Conservation (phyloP, 2,888 invertebrate genomes). For the Eilema griseolum region DNA sequence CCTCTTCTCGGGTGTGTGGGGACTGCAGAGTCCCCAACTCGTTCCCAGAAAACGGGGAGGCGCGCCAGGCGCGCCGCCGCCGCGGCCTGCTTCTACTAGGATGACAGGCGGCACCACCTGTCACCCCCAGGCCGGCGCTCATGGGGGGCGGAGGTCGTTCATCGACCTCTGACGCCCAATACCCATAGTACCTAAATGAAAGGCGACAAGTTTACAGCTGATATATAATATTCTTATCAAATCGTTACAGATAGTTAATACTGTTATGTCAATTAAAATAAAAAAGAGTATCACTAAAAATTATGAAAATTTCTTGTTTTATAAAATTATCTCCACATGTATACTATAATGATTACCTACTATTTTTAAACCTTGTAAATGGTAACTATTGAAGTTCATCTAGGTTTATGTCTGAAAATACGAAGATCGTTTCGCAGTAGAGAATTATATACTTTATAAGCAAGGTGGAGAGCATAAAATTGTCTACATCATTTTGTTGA, state of each 20-base stretch:
- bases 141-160: too few relatives aligned
- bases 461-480: constrained; percentile 29
- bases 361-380: neutral
- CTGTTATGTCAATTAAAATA: too few relatives aligned
- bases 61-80: too few relatives aligned
- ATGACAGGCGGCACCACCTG: too few relatives aligned
- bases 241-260: neutral
- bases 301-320: neutral
- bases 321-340: neutral
- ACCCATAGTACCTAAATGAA: too few relatives aligned
- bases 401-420: neutral
- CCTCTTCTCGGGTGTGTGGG: too few relatives aligned
- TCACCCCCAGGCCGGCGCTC: too few relatives aligned
- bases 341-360: neutral
- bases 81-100: too few relatives aligned
- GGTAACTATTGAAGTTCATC: neutral
- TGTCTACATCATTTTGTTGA: constrained; percentile 31
- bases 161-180: too few relatives aligned
- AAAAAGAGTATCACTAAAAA: neutral
- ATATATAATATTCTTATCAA: neutral
- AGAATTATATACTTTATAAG: constrained; percentile 31
- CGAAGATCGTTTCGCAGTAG: neutral
- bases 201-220: neutral
- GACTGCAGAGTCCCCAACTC: too few relatives aligned
- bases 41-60: too few relatives aligned